Evolutionary conservation across 2,797 vertebrate genomes (phyloP), one percentile per base, ranked within the genome.

Genomic region (Odontamblyopus rebecca): DNA sequence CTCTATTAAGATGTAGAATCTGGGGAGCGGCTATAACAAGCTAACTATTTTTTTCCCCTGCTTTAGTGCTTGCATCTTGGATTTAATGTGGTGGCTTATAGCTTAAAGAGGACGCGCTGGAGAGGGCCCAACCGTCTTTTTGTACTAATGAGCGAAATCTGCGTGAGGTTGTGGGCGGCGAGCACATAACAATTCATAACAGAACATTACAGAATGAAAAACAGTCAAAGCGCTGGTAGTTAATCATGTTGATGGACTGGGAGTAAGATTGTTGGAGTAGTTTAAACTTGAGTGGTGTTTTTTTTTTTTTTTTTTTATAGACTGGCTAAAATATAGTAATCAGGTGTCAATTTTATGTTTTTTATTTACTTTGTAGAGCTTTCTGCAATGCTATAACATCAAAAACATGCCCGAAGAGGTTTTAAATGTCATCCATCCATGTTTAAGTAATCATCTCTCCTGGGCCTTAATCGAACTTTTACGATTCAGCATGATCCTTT

Each of bases 231-330:
- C 77, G 48, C 72, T 79, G 82, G 82, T 85, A 81, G 89, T 84
- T 86, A 86, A 88, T 85, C 80, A 77, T 77, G 64, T 72, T 86
- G 85, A 88, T 84, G 77, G 82, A 86, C 83, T 73, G 72, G 72
- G 73, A 80, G 74, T 15, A 35, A 67, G 68, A 75, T 73, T 81
- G 81, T 84, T 35, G 59, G 48, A 8, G 67, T 68, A 56, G 35
- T 61, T 48, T 35, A 61, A 61, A 16, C 1, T 53, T 70, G 56
- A 4, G 23, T 61, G 5, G 1, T 32, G 4, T 4, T 5, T 32
- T 32, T 32, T 32, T 4, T 73, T 71, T 54, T 76, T 32, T 32
- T 54, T 76, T 65, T 50, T 70, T 3, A 63, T 51, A 61, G 44
- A 51, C 41, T 9, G 5, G 23, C 41, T 68, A 61, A 68, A 51